phyloP scores from a whole-genome alignment of 2,797 vertebrate species.

The Carapus acus region DNA sequence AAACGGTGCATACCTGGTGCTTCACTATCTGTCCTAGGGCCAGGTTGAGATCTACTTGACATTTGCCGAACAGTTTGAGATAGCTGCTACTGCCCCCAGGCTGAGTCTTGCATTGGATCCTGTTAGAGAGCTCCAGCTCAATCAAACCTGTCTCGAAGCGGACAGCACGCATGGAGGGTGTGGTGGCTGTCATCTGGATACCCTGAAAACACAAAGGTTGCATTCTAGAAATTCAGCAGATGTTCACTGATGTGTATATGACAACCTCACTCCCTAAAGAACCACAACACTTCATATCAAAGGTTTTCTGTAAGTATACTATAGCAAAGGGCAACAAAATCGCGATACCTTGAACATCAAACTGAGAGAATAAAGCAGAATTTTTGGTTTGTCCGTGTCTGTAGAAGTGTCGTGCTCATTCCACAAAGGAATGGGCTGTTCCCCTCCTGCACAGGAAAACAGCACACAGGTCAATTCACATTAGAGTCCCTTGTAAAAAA shows the following conservation, averaged over 20 bases:
- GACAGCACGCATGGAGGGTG: slow-evolving; percentile 96
- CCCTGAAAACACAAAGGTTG: slow-evolving; percentile 69
- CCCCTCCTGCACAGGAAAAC: slow-evolving; percentile 83
- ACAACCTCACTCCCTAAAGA: neutral
- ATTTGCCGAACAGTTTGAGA: slow-evolving; percentile 97
- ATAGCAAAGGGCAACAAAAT: slow-evolving; percentile 45
- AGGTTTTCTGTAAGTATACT: neutral
- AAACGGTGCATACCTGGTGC: slow-evolving; percentile 83
- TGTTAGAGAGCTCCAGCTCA: slow-evolving; percentile 94
- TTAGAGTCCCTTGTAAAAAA: too few species aligned
- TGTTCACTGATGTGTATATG: neutral
- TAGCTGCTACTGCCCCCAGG: slow-evolving; percentile 94
- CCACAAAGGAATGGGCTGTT: slow-evolving; percentile 98
- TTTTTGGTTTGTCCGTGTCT: slow-evolving; percentile 96
- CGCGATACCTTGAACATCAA: slow-evolving; percentile 90
- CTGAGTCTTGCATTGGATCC: slow-evolving; percentile 93
- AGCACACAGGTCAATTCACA: too few species aligned
- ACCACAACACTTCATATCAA: too few species aligned
- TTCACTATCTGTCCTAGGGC: slow-evolving; percentile 97
- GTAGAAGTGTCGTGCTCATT: slow-evolving; percentile 93
- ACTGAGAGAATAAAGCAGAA: slow-evolving; percentile 93
- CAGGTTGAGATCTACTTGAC: slow-evolving; percentile 95
- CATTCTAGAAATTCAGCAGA: slow-evolving; percentile 1
- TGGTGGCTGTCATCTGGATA: slow-evolving; percentile 97
- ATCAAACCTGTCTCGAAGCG: slow-evolving; percentile 97